Base-by-base conservation (phyloP, 2,113 vertebrate species). In the Elgaria multicarinata region DNA sequence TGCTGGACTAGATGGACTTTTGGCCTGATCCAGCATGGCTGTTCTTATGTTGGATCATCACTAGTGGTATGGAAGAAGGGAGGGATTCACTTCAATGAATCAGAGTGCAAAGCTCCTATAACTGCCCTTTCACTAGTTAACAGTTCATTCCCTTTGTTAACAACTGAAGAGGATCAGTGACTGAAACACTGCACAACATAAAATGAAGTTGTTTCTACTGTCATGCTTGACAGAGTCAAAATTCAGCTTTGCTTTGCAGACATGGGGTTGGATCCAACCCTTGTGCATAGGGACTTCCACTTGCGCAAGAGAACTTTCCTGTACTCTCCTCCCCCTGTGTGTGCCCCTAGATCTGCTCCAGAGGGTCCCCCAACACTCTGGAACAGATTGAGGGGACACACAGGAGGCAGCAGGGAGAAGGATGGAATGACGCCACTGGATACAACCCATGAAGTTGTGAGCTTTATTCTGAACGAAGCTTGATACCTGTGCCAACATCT, bases 401-500 rank as follows among this genome's bases (percentile, higher is more conserved):
- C 50, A 53, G 50, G 6, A 12, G 50, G 50, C 50, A 10, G 50
- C 50, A 12, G 50, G 50, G 50, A 10, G 9, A 53, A 10, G 50
- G 50, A 53, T 12, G 50, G 50, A 62, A 62, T 62, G 58, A 22
- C 58, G 22, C 58, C 50, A 53, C 58, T 62, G 58, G 58, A 62
- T 62, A 62, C 58, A 62, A 53, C 50, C 50, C 50, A 74, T 42
- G 4, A 39, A 1, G 66, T 50, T n/a, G 16, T 69, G 44, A 9
- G 18, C 53, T n/a, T 86, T 53, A 62, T 14, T 50, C 6, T 7
- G 62, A 93, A 92, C 78, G 20, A 81, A 5, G 77, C 0, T 80
- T 44, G 92, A 84, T 95, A 99, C 99, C 98, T 96, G 95, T 96
- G 93, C 90, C 96, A 92, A 99, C 89, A 50, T 95, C 95, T 94